Evolutionary conservation across 2,797 vertebrate genomes (phyloP).

Genomic region (Heterohyrax brucei): DNA sequence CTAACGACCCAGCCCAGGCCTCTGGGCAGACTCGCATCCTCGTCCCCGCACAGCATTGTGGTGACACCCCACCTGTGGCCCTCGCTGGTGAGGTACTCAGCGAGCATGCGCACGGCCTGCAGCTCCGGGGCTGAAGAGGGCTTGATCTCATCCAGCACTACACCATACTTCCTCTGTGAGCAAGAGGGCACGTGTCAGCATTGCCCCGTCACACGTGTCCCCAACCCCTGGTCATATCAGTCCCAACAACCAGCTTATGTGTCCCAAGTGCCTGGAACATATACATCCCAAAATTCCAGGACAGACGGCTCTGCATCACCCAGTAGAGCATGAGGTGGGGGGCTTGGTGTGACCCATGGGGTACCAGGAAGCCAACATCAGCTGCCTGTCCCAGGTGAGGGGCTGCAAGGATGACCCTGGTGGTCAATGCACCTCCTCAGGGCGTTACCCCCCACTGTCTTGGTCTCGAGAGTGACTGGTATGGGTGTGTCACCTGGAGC

Average conservation of each 20-base stretch:
- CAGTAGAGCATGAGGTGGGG: neutral
- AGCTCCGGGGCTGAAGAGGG: conserved; percentile 93
- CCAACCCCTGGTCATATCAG: too few species aligned
- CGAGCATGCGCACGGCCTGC: conserved; percentile 96
- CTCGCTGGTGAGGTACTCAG: conserved; percentile 95
- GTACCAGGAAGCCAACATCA: too few species aligned
- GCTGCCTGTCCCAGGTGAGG: too few species aligned
- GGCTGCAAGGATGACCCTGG: too few species aligned
- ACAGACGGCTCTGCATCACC: too few species aligned
- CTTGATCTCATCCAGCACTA: conserved; percentile 97
- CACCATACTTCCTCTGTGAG: conserved; percentile 95
- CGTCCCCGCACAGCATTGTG: neutral
- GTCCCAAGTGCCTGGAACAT: too few species aligned
- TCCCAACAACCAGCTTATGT: too few species aligned
- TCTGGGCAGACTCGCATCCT: neutral
- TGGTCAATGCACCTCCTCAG: neutral
- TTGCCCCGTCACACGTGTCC: accelerated
- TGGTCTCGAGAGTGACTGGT: neutral
- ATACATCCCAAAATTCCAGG: too few species aligned
- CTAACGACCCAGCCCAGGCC: neutral
- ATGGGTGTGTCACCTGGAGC: neutral
- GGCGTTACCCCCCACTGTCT: neutral
- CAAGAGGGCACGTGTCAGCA: neutral
- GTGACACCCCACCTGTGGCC: conserved; percentile 91
- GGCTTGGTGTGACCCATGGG: neutral